phyloP scores from a whole-genome alignment of 2,888 invertebrate genomes.

The Philopedon plagiatum region DNA sequence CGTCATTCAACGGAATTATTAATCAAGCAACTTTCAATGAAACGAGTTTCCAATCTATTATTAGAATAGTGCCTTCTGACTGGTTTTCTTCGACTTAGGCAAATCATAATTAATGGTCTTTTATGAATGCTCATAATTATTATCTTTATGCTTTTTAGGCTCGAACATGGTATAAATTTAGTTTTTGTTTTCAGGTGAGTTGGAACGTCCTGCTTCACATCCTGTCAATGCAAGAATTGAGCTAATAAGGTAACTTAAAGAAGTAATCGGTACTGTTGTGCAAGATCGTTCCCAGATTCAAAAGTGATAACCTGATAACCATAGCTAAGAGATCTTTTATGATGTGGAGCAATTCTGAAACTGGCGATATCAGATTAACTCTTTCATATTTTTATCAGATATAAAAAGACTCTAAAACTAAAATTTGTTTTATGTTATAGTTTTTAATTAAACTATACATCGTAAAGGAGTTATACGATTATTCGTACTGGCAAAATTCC shows the following conservation, averaged over 20 bases:
- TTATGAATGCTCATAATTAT: conserved; percentile 29
- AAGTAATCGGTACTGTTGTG: too few relatives aligned
- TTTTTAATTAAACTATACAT: background rate
- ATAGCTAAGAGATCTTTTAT: too few relatives aligned
- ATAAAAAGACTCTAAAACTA: too few relatives aligned
- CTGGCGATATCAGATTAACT: too few relatives aligned
- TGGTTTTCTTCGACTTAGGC: conserved; percentile 32
- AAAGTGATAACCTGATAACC: too few relatives aligned
- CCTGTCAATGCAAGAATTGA: background rate
- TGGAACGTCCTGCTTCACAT: background rate
- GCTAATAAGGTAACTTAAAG: too few relatives aligned
- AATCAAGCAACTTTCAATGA: conserved; percentile 43
- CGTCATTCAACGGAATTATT: conserved; percentile 44
- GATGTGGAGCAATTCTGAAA: too few relatives aligned
- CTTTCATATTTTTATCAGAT: too few relatives aligned
- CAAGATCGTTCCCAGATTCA: too few relatives aligned
- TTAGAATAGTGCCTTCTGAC: conserved; percentile 40
- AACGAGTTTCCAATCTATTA: conserved; percentile 44
- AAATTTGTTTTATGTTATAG: too few relatives aligned
- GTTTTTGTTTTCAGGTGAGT: conserved; percentile 39
- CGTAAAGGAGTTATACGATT: conserved; percentile 34
- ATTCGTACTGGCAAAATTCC: conserved; percentile 33
- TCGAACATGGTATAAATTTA: conserved; percentile 6
- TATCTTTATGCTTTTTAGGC: conserved; percentile 17
- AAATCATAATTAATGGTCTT: conserved; percentile 37